Conservation (phyloP, 2,888 invertebrate species). For the Druceiella hillmani region DNA sequence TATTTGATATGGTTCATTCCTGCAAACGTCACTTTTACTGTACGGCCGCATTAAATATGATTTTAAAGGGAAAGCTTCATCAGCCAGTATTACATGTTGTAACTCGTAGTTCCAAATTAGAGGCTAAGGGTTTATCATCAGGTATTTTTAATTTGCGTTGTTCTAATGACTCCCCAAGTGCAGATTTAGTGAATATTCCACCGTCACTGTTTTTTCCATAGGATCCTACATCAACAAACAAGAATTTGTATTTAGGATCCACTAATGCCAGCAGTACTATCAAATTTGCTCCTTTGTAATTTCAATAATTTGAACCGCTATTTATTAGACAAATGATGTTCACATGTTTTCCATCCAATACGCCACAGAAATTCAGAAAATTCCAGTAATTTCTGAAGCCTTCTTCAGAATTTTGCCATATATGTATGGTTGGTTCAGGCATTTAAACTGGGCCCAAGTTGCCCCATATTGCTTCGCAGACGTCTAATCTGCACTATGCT, state of each 20-base stretch:
- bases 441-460: conserved; percentile 12
- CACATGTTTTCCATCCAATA: conserved; percentile 20
- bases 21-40: conserved; percentile 9
- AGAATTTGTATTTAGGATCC: conserved; percentile 19
- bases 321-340: conserved; percentile 18
- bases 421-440: conserved; percentile 13
- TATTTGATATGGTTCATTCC: conserved; percentile 15
- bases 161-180: conserved; percentile 7
- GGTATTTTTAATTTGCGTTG: conserved; percentile 8
- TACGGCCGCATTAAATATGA: conserved; percentile 12
- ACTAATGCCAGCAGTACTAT: conserved; percentile 21
- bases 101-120: conserved; percentile 5
- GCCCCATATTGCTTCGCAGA: conserved; percentile 14
- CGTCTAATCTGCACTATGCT: conserved; percentile 11
- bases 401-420: conserved; percentile 13
- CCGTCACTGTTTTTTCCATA: conserved; percentile 19
- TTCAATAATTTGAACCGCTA: conserved; percentile 19
- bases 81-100: conserved; percentile 11
- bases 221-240: conserved; percentile 16
- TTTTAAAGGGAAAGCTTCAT: conserved; percentile 13
- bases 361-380: conserved; percentile 18
- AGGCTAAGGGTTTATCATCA: conserved; percentile 6
- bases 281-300: conserved; percentile 20
- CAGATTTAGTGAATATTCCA: conserved; percentile 12
- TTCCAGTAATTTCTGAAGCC: conserved; percentile 16